Percentiles rank a stretch among this genome's conserved stretches.
Evolutionary conservation across 2,113 vertebrate genomes (phyloP).

Genomic region (Megaptera novaeangliae): DNA sequence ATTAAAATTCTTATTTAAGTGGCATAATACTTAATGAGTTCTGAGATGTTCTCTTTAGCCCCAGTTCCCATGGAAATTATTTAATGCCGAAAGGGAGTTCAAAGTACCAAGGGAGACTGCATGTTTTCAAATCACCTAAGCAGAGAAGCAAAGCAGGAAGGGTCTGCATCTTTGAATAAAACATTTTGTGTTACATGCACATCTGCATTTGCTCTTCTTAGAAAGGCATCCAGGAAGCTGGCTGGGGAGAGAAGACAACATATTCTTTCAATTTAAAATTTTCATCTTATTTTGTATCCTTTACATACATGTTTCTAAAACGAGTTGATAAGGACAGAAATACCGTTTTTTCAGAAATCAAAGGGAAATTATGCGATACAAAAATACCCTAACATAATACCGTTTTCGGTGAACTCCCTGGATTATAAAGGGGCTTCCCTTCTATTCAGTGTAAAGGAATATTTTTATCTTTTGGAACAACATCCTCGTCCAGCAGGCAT

Average conservation of each 20-base stretch:
- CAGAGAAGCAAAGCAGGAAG: background rate
- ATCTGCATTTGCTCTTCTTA: background rate
- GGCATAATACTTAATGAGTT: background rate
- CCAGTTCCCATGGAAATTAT: conserved; percentile 33
- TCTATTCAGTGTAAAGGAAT: background rate
- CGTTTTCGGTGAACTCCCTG: background rate
- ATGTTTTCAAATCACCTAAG: background rate
- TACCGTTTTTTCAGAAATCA: background rate
- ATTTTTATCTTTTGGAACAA: background rate
- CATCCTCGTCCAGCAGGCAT: background rate
- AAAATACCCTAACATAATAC: background rate
- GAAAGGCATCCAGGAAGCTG: background rate
- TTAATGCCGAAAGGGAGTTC: background rate
- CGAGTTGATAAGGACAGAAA: background rate
- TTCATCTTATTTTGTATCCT: background rate
- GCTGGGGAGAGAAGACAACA: background rate
- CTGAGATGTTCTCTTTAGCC: conserved; percentile 23
- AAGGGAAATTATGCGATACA: background rate
- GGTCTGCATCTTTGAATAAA: background rate
- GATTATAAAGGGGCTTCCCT: background rate
- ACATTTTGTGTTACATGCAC: background rate
- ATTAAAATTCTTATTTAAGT: conserved; percentile 27
- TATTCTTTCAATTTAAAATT: background rate
- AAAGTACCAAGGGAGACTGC: background rate
- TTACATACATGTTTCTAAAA: background rate